Conservation (phyloP, 2,888 invertebrate species). For the Entomobrya multifasciata region DNA sequence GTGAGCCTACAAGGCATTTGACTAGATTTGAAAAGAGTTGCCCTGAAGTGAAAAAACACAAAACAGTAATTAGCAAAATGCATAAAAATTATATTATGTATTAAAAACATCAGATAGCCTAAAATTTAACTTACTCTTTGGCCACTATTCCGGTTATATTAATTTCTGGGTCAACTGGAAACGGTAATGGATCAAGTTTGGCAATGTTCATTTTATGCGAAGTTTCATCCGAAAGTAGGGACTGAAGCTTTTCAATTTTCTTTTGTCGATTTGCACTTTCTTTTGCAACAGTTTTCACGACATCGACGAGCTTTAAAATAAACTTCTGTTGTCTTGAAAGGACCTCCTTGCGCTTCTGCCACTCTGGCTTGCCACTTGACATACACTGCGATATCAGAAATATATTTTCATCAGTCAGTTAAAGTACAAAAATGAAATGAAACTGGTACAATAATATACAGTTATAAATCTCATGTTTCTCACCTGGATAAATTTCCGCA, state of each 20-base stretch:
- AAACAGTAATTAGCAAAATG: background rate
- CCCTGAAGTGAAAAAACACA: conserved; percentile 81
- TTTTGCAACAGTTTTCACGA: conserved; percentile 93
- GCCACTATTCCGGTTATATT: conserved; percentile 93
- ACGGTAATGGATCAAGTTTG: conserved; percentile 94
- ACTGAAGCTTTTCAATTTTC: conserved; percentile 94
- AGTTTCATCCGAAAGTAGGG: conserved; percentile 89
- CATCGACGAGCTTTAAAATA: conserved; percentile 92
- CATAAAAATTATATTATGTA: background rate
- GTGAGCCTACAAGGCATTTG: conserved; percentile 90
- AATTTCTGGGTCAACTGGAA: conserved; percentile 96
- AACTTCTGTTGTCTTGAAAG: conserved; percentile 93
- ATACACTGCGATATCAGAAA: conserved; percentile 80
- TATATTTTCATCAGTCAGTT: background rate
- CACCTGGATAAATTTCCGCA: conserved; percentile 91
- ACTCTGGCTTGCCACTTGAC: conserved; percentile 84
- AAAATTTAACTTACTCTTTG: conserved; percentile 84
- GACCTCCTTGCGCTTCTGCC: conserved; percentile 88
- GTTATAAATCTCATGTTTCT: conserved; percentile 34
- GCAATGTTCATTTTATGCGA: conserved; percentile 92
- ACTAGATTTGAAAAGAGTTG: conserved; percentile 96
- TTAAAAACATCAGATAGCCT: background rate
- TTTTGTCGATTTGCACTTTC: conserved; percentile 95
- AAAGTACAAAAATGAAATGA: background rate
- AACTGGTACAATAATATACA: background rate